Percentiles rank a stretch among this genome's conserved stretches.
These are phyloP conservation scores for Polyommatus iphigenia DNA, from an alignment of 2,888 invertebrate genomes.

Conservation along the genomic window DNA sequence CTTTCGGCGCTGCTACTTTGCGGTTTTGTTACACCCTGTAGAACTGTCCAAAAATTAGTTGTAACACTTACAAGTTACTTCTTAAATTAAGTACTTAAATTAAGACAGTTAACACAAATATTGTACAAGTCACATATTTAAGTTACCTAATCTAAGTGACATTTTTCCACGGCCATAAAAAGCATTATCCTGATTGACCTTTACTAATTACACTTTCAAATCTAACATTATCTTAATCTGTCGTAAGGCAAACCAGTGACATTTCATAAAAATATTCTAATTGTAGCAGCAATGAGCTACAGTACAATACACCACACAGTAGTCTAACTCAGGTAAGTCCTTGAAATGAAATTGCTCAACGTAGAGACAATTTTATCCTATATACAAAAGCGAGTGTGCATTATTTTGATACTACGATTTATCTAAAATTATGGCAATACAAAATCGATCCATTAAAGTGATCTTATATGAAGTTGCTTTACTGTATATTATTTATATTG, in stretches of 20 bases:
- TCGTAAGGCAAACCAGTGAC: conserved; percentile 7
- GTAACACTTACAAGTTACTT: not conserved
- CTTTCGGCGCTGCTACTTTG: too few species aligned
- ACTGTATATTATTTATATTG: not conserved
- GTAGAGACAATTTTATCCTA: too few species aligned
- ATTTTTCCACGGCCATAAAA: not conserved
- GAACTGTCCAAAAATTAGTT: too few species aligned
- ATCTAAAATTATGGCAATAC: not conserved
- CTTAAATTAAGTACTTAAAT: not conserved
- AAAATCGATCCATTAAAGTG: too few species aligned
- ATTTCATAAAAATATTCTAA: conserved; percentile 18
- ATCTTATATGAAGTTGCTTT: too few species aligned
- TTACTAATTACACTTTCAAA: conserved; percentile 24
- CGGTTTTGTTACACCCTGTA: too few species aligned
- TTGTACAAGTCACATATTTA: not conserved
- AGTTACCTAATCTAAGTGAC: not conserved
- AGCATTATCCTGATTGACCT: not conserved
- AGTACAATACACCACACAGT: not conserved
- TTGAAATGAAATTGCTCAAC: too few species aligned
- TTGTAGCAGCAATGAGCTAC: not conserved
- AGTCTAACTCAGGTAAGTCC: not conserved
- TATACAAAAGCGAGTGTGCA: not conserved
- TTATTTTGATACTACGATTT: not conserved
- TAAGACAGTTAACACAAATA: not conserved
- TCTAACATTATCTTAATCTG: conserved; percentile 10